Conservation (phyloP, 2,888 invertebrate species). For the Coremacera marginata region DNA sequence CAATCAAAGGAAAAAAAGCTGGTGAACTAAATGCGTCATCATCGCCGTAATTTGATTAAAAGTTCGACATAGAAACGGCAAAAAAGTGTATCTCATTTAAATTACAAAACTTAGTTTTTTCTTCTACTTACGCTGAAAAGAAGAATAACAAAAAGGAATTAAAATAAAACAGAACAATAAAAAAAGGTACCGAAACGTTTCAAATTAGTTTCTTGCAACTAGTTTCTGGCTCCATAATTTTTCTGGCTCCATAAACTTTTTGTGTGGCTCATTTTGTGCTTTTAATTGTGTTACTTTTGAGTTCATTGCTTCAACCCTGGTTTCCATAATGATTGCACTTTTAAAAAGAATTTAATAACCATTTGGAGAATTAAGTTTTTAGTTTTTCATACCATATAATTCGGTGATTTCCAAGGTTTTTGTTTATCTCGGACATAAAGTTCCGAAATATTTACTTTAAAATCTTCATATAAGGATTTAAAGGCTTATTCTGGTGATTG, state of each 20-base stretch:
- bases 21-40: conserved; percentile 15
- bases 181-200: not conserved
- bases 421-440: too few species aligned
- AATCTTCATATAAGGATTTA: too few species aligned
- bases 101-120: not conserved
- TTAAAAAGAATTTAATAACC: too few species aligned
- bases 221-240: not conserved
- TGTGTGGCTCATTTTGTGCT: not conserved
- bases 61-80: not conserved
- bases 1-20: conserved; percentile 1
- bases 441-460: too few species aligned
- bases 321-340: too few species aligned
- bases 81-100: not conserved
- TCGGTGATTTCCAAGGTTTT: too few species aligned
- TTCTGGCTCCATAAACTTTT: not conserved
- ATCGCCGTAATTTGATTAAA: not conserved
- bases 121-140: not conserved
- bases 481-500: too few species aligned
- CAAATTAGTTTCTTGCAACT: conserved; percentile 12
- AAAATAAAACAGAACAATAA: not conserved
- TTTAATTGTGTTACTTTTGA: not conserved
- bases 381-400: too few species aligned
- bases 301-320: not conserved
- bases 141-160: not conserved
- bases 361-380: too few species aligned